Percentiles rank a stretch among this genome's conserved stretches.
Conservation (phyloP, 1,140 invertebrate genomes). For the Lepidurus arcticus region DNA sequence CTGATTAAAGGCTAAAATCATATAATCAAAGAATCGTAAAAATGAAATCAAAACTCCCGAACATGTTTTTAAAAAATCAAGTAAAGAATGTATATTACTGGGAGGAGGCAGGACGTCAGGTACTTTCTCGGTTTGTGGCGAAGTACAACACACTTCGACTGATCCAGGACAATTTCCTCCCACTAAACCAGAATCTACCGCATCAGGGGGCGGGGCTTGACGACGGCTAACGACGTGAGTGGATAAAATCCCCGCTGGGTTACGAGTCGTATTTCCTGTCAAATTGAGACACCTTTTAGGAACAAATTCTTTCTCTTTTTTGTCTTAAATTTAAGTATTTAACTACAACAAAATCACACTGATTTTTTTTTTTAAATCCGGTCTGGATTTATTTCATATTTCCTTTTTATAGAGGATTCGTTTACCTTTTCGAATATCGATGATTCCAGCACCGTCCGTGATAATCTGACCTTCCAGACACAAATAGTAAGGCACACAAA, state of each 20-base stretch:
- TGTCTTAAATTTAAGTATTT: neutral
- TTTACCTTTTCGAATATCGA: conserved; percentile 59
- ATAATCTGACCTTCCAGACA: conserved; percentile 60
- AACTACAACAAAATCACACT: neutral
- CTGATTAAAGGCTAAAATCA: too few relatives aligned
- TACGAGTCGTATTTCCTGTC: neutral
- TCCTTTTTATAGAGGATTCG: conserved; percentile 33
- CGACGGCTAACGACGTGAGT: neutral
- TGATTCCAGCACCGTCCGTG: conserved; percentile 63
- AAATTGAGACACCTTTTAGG: neutral
- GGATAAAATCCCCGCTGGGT: neutral
- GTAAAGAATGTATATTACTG: neutral
- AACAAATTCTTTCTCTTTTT: neutral
- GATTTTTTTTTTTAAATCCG: neutral
- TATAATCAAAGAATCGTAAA: too few relatives aligned
- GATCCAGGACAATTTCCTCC: conserved; percentile 38
- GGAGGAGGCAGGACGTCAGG: conserved; percentile 28
- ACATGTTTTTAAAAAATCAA: too few relatives aligned
- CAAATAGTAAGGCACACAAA: conserved; percentile 57
- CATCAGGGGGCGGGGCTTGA: neutral
- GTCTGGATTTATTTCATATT: conserved; percentile 28
- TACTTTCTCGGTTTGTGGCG: conserved; percentile 28
- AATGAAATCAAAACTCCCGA: too few relatives aligned
- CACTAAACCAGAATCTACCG: conserved; percentile 17
- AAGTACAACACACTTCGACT: conserved; percentile 43